Base-by-base conservation (phyloP, 2,113 vertebrate genomes). In the Psittacula cyanocephala region DNA sequence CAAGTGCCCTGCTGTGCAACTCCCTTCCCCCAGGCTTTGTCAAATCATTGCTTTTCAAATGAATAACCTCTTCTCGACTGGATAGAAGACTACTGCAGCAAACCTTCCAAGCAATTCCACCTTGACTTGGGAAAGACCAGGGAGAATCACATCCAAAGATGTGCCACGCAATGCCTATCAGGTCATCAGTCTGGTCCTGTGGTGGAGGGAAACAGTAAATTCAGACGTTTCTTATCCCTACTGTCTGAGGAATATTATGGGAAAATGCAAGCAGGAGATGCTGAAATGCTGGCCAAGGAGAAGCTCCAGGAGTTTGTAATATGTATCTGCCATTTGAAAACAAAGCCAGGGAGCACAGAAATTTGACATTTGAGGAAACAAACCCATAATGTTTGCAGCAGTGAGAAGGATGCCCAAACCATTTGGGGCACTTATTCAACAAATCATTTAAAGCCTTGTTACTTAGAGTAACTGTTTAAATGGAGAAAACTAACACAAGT, bases 191-290 rank as follows among this genome's bases (percentile, higher is more conserved):
- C 79, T 3, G 9, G 25, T 50, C 88, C 41, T 13, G 47, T 11
- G 24, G 49, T 27, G 62, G 47, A 82, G 63, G 37, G 57, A 70
- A 55, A 10, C 4, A 35, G 72, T 8, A 8, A 53, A 96, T 79
- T 47, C 43, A 4, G 20, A 71, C 86, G 41, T 64, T 89, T 71
- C 64, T 81, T 44, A 49, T 86, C 59, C 63, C 37, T 17, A 46
- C 7, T 27, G 72, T 31, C 25, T 16, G 47, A 93, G 35, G 31
- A 67, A 88, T 77, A 43, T 27, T 53, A 47, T 24, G 62, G 59
- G 77, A 60, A 95, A 86, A 81, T 43, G 65, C 84, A 81, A 79
- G 80, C 67, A 47, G 55, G 88, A 88, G 91, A 84, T 68, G 69
- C 82, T 60, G 62, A 62, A 85, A 41, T 0, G 0, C 29, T 91